These are phyloP conservation scores for Camponotus vicinus DNA, from an alignment of 1,140 invertebrate species.

Conservation along the genomic window DNA sequence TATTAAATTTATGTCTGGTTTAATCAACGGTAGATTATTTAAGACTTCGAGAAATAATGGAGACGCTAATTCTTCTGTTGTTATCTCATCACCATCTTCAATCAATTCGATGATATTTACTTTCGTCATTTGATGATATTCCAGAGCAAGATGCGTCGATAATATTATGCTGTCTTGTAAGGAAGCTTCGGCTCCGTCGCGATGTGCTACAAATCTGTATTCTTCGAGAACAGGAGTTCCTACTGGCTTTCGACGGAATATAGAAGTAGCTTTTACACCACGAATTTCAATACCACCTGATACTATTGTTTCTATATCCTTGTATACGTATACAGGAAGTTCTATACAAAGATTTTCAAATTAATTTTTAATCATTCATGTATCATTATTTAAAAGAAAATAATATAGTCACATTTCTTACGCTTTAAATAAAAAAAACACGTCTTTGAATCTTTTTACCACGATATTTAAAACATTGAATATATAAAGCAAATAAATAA, in stretches of 20 bases:
- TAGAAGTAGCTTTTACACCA: constrained; percentile 93
- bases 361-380: no score
- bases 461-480: no score
- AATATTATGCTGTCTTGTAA: constrained; percentile 85
- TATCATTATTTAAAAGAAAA: constrained; percentile 24
- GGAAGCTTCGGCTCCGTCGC: constrained; percentile 73
- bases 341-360: constrained; percentile 51
- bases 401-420: no score
- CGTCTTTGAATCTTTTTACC: no score
- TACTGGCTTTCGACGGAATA: constrained; percentile 89
- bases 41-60: no score
- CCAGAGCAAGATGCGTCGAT: constrained; percentile 91
- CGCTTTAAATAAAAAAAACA: no score
- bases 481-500: neutral
- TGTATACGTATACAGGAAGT: constrained; percentile 86
- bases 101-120: constrained; percentile 92
- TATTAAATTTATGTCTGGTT: no score
- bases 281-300: constrained; percentile 94
- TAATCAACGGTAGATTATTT: no score
- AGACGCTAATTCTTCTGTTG: no score
- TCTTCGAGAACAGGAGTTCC: constrained; percentile 90
- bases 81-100: no score
- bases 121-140: constrained; percentile 90
- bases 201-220: constrained; percentile 90
- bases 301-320: constrained; percentile 81